These are phyloP conservation scores for Molossus molossus DNA, from an alignment of 2,797 vertebrate genomes.

Conservation along the genomic window DNA sequence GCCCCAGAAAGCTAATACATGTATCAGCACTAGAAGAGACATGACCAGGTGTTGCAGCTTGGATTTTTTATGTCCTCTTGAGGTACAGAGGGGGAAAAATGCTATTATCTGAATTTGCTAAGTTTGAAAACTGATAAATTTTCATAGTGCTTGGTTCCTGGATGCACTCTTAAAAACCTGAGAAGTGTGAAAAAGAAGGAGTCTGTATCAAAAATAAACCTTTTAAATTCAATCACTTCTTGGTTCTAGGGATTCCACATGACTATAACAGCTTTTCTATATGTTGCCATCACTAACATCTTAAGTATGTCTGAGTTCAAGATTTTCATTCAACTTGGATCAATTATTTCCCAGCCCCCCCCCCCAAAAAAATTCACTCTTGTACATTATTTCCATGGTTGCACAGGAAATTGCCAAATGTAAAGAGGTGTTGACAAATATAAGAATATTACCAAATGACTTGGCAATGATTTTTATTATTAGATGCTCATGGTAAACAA, in stretches of 20 bases:
- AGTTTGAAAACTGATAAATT: constrained; percentile 9
- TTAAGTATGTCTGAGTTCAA: not conserved
- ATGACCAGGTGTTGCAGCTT: not conserved
- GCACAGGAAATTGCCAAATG: not conserved
- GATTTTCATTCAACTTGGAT: constrained; percentile 31
- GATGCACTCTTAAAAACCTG: not conserved
- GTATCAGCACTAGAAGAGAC: not conserved
- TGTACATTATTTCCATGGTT: not conserved
- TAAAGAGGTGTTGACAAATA: not conserved
- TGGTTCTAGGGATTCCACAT: constrained; percentile 20
- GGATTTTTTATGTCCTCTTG: not conserved
- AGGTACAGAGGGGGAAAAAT: not conserved
- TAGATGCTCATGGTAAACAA: constrained; percentile 17
- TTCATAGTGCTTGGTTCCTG: not conserved
- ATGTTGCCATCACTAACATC: not conserved
- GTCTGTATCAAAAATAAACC: constrained; percentile 41
- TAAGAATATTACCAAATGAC: constrained; percentile 44
- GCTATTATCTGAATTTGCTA: not conserved
- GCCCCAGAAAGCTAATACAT: not conserved
- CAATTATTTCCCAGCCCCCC: not conserved
- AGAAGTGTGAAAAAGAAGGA: constrained; percentile 28
- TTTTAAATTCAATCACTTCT: not conserved
- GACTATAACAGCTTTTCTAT: constrained; percentile 7
- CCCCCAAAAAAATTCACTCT: not conserved
- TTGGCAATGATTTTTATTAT: constrained; percentile 49